Base-by-base conservation (phyloP, 1,140 invertebrate genomes). In the Caenorhabditis briggsae region DNA sequence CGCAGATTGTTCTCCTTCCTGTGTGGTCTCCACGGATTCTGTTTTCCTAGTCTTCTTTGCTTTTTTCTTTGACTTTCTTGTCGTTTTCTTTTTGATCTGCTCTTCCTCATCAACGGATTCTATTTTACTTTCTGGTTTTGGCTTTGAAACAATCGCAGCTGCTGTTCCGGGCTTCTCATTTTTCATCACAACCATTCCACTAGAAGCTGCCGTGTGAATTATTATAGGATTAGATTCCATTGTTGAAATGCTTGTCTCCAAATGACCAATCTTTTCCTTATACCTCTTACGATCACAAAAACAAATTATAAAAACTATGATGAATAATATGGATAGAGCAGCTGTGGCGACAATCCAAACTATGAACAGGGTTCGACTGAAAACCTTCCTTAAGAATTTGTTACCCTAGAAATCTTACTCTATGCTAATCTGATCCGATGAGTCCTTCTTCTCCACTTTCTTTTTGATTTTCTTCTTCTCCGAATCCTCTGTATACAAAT, bases 181-280 rank as follows among this genome's bases (percentile, higher is more conserved):
- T 58, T 58, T 58, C 56, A 58, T n/a, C 16, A 58, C 12, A 58
- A 58, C 18, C n/a, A 58, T n/a, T 58, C n/a, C 56, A 58, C n/a
- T 58, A 8, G 56, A 2, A n/a, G 56, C 56, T 20, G n/a, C n/a
- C n/a, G 56, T 58, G n/a, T 58, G 56, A 58, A 58, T 58, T n/a
- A 58, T n/a, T 5, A 58, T 20, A 2, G 56, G 56, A 58, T n/a
- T 20, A 2, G 56, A 14, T 58, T 18, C n/a, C 16, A 20, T 58
- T 20, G 56, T 58, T 8, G 56, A 58, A n/a, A 20, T 20, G n/a
- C n/a, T 58, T 8, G 56, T n/a, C n/a, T 58, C 56, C 56, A 58
- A 5, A 58, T 20, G 16, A n/a, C 3, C n/a, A 2, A 58, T 58
- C 56, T 58, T 58, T n/a, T 58, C 56, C 56, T 58, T 58, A n/a